A percentile compares a stretch with the other conserved stretches of the same genome.
phyloP scores from a whole-genome alignment of 2,113 vertebrate genomes.

The Tragelaphus imberbis region DNA sequence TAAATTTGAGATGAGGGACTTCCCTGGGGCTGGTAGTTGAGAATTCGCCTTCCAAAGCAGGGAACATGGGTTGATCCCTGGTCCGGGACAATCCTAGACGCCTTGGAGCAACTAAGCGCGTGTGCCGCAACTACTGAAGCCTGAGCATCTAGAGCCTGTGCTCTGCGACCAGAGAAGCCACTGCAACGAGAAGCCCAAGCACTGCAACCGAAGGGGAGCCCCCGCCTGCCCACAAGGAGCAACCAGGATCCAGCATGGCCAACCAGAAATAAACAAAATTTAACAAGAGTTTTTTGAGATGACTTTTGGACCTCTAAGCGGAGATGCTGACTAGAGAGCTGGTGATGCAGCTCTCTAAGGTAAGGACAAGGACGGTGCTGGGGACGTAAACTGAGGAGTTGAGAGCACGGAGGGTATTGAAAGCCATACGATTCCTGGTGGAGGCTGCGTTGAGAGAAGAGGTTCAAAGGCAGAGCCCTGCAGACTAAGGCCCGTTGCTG shows the following conservation, averaged over 20 bases:
- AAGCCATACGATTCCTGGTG: fast-evolving
- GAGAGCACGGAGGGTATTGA: fast-evolving
- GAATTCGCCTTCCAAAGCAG: not conserved
- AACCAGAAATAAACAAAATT: too few relatives aligned
- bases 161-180: not conserved
- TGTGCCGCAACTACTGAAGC: not conserved
- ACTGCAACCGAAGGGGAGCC: not conserved
- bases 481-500: not conserved
- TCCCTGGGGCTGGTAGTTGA: not conserved
- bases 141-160: not conserved
- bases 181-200: not conserved
- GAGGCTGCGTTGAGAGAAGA: not conserved
- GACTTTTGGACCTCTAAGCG: not conserved
- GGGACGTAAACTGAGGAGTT: not conserved
- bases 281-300: not conserved
- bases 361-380: not conserved
- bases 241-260: not conserved
- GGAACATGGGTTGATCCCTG: not conserved
- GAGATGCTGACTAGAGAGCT: not conserved
- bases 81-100: not conserved
- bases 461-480: not conserved
- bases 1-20: not conserved
- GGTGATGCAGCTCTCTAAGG: too few relatives aligned
- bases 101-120: not conserved
- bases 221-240: not conserved